Evolutionary conservation across 2,797 vertebrate species (phyloP), one percentile per base, ranked within the genome.

Genomic region (Prunella strophiata): DNA sequence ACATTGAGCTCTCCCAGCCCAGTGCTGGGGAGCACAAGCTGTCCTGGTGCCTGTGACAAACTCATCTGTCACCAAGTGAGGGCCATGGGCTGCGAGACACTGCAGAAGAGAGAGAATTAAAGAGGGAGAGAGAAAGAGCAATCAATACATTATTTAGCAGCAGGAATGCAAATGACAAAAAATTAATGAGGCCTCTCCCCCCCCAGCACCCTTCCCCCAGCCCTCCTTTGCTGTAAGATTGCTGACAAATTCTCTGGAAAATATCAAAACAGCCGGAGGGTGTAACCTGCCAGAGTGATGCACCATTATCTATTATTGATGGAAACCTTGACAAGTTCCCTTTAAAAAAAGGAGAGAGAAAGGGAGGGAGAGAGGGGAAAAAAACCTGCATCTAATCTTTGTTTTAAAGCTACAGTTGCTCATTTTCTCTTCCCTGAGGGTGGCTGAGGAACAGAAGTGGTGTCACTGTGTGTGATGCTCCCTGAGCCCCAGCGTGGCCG

Each of bases 131-230:
- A 91, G 91, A 89, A 91, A 96, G 94, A 92, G 72, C 76, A 83
- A 98, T 98, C 97, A 50, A 98, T 98, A 96, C 97, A 98, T 98
- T 98, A 98, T 98, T 98, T 98, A 98, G 97, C 96, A 98, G 97
- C 36, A 34, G 96, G 97, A 96, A 97, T 98, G 97, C 97, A 98
- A 98, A 98, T 98, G 97, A 97, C 97, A 84, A 96, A 95, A 97
- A 97, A 97, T 97, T 98, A 98, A 98, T 96, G 97, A 98, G 96
- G 91, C 76, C 55, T 52, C 76, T 34, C 18, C 62, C 51, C 55
- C 48, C 2, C 14, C 36, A 0, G 2, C 48, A 51, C 85, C 67
- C 74, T 36, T 74, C 85, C 87, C 89, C 92, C 96, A 82, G n/a
- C 85, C 93, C 85, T 92, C 82, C 93, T 96, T 81, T 85, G 93